Conservation (phyloP, 2,797 vertebrate genomes). For the Podarcis siculus region DNA sequence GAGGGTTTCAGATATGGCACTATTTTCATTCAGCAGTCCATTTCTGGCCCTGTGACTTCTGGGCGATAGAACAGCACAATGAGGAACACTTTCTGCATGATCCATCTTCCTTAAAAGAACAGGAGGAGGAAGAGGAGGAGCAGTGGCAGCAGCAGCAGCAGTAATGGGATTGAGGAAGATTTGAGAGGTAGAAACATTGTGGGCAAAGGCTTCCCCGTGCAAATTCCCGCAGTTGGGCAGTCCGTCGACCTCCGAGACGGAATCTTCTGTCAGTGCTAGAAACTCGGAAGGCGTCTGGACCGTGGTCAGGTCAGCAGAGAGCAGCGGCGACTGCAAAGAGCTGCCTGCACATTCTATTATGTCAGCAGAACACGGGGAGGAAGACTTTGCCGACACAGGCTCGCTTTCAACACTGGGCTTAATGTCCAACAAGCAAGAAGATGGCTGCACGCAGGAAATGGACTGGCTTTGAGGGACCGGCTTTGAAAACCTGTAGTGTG, state of each 20-base stretch:
- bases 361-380: constrained; percentile 81
- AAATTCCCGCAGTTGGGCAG: constrained; percentile 83
- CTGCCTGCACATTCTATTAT: constrained; percentile 84
- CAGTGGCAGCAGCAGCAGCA: constrained; percentile 67
- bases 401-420: constrained; percentile 73
- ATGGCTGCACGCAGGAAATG: constrained; percentile 73
- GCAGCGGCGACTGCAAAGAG: constrained; percentile 89
- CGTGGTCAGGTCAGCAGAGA: constrained; percentile 93
- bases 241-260: constrained; percentile 89
- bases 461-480: constrained; percentile 72
- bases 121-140: constrained; percentile 3
- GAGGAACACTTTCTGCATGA: constrained; percentile 41
- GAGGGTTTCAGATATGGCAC: constrained; percentile 62
- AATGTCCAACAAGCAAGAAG: constrained; percentile 70
- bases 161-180: constrained; percentile 77
- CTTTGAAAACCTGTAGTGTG: constrained; percentile 91
- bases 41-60: constrained; percentile 56
- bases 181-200: constrained; percentile 84
- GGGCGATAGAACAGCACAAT: constrained; percentile 60
- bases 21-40: constrained; percentile 57
- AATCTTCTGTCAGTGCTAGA: constrained; percentile 91
- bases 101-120: constrained; percentile 38
- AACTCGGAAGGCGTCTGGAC: constrained; percentile 95
- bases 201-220: constrained; percentile 76
- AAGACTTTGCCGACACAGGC: constrained; percentile 72